Base-by-base conservation (phyloP, 2,888 invertebrate species). In the Brachylomia viminalis region DNA sequence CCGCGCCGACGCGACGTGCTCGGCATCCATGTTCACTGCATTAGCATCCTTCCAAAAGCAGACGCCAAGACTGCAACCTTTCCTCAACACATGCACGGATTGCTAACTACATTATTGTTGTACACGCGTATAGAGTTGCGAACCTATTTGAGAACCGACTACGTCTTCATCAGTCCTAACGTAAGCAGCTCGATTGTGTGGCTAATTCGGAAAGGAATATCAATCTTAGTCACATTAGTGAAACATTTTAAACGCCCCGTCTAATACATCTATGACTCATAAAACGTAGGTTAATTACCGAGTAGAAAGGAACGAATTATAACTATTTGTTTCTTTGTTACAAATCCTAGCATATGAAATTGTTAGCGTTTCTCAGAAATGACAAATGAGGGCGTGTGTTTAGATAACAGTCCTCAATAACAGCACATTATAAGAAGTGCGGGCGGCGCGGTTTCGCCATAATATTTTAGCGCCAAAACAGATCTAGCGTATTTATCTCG, bases 1-100 rank as follows among this genome's bases (percentile, higher is more conserved):
- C 82, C 86, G 88, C 88, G 77, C 56, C 52, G 45, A 6, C 70
- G 76, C 74, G 78, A 93, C 95, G 94, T 94, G 94, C 92, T 89
- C 74, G 56, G 92, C 90, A 93, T 94, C 64, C 76, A 75, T 79
- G 75, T 72, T 73, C 79, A 82, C 82, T 83, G 77, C 79, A 87
- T 88, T 82, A 77, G 66, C 85, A 87, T 86, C 86, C 74, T 85
- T 83, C 75, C 38, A 84, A 86, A 88, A 89, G 89, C 86, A 88
- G 85, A 87, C 86, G 80, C 82, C 80, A 75, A 82, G 82, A 45
- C 42, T 83, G 88, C 90, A 90, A 90, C 88, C 88, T 91, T 88
- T 87, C 83, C 83, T 89, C 79, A 82, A 84, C 83, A 75, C 86
- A 79, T 75, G 90, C 79, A 80, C 73, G 68, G 90, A 89, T 87